These are phyloP conservation scores for Xiphydria camelus DNA, from an alignment of 2,888 invertebrate genomes.

Conservation along the genomic window DNA sequence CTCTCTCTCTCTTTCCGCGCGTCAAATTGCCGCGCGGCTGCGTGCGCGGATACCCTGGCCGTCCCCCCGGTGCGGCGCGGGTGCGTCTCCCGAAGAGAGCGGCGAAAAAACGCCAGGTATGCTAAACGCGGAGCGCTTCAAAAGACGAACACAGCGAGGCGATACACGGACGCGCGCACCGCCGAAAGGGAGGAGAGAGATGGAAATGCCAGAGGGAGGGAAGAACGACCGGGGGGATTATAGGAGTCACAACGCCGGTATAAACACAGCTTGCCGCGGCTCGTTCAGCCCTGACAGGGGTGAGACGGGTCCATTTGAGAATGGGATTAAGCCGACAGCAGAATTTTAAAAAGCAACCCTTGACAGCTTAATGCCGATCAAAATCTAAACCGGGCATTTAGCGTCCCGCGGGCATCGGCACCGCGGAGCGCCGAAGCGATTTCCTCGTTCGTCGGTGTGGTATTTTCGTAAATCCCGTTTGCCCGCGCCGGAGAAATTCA, in stretches of 20 bases:
- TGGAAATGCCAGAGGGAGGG: slow-evolving; percentile 8
- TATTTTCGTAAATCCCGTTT: too few species aligned
- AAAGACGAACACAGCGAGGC: too few species aligned
- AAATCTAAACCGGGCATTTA: slow-evolving; percentile 50
- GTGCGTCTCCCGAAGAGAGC: slow-evolving; percentile 8
- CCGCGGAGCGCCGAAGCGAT: slow-evolving; percentile 6
- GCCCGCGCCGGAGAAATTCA: too few species aligned
- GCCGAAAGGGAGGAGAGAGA: slow-evolving; percentile 3
- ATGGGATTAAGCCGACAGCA: slow-evolving; percentile 48
- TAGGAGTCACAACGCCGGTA: slow-evolving; percentile 41
- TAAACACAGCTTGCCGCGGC: slow-evolving; percentile 42
- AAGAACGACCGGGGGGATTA: slow-evolving; percentile 22
- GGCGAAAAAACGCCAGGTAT: slow-evolving; percentile 18
- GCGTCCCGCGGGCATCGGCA: slow-evolving; percentile 25
- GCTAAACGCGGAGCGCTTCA: slow-evolving; percentile 31
- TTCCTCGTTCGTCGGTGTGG: too few species aligned
- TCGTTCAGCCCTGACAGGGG: slow-evolving; percentile 39
- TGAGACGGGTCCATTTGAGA: slow-evolving; percentile 42
- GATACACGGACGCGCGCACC: slow-evolving; percentile 15
- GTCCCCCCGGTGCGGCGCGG: background rate
- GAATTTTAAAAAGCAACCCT: slow-evolving; percentile 47
- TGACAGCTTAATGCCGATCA: slow-evolving; percentile 55
- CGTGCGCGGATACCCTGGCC: slow-evolving; percentile 6
- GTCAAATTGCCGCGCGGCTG: slow-evolving; percentile 28
- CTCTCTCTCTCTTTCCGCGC: slow-evolving; percentile 14